phyloP scores from a whole-genome alignment of 2,888 invertebrate genomes.

The Chrysolina americana region DNA sequence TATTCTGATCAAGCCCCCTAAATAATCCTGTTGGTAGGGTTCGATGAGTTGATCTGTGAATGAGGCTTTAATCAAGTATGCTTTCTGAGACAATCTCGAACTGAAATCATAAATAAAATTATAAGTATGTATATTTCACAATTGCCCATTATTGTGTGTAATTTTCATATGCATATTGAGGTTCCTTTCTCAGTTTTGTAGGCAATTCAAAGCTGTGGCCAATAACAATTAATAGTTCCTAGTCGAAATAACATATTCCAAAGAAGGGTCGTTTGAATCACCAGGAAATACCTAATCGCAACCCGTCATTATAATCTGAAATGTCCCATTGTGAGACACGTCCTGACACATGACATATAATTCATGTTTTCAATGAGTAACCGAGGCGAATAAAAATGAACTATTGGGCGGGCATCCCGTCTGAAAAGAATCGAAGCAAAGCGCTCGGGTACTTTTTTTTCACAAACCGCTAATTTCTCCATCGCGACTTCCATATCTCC shows the following conservation, averaged over 20 bases:
- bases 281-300: background rate
- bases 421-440: conserved; percentile 9
- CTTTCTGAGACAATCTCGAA: no score
- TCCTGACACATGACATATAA: conserved; percentile 38
- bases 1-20: no score
- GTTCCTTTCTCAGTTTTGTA: no score
- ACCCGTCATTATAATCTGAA: background rate
- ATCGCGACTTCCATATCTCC: conserved; percentile 14
- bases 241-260: background rate
- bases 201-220: no score
- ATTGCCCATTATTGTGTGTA: no score
- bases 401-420: conserved; percentile 23
- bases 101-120: no score
- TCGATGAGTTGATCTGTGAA: no score
- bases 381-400: conserved; percentile 32
- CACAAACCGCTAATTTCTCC: background rate
- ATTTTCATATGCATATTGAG: no score
- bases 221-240: background rate
- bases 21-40: no score
- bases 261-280: background rate
- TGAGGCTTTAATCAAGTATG: no score
- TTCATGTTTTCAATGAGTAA: conserved; percentile 33
- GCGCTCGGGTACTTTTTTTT: background rate
- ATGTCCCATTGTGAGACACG: conserved; percentile 20
- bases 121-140: no score